These are phyloP conservation scores for Tupaia chinensis DNA, from an alignment of 2,113 vertebrate genomes.

Conservation along the genomic window DNA sequence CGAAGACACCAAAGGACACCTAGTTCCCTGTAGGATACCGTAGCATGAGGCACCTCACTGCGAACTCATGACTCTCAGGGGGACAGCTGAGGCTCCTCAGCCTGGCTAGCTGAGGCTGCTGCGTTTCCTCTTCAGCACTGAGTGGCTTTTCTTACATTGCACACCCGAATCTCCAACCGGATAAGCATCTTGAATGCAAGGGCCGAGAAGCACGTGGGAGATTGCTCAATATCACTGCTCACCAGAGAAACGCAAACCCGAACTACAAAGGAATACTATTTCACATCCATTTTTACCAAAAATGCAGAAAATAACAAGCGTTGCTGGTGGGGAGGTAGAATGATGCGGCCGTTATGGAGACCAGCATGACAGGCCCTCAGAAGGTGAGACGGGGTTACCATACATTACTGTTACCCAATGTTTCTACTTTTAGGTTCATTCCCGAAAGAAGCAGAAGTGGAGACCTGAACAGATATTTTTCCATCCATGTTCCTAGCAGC, in stretches of 20 bases:
- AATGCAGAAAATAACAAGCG: neutral
- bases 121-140: neutral
- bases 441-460: neutral
- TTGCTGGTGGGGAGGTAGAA: neutral
- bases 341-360: neutral
- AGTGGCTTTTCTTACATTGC: neutral
- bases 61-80: accelerated
- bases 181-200: neutral
- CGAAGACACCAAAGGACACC: neutral
- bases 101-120: accelerated
- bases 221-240: accelerated
- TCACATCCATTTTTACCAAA: neutral
- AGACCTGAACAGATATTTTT: neutral
- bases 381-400: neutral
- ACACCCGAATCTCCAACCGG: no score
- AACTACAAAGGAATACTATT: neutral
- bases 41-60: accelerated
- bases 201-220: neutral
- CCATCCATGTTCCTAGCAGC: neutral
- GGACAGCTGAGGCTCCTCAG: accelerated
- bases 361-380: accelerated
- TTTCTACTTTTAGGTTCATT: no score
- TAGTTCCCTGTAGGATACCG: accelerated
- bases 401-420: neutral
- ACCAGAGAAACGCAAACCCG: neutral